Evolutionary conservation across 30 jellyfish, hydroid and myxozoan genomes (phyloP).

Genomic region (Hydractinia symbiolongicarpus): DNA sequence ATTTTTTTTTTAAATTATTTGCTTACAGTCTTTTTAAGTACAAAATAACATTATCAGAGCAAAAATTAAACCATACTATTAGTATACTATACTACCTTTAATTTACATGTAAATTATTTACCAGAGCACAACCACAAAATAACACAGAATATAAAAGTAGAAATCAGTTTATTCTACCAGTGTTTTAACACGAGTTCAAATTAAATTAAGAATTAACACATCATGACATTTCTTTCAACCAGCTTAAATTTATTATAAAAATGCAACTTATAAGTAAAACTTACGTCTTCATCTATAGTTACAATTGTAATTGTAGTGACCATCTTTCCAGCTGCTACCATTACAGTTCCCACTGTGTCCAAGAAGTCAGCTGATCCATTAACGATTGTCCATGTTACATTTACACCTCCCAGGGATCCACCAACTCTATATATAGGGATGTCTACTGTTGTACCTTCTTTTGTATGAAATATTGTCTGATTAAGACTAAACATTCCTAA

Average conservation of each 20-base stretch:
- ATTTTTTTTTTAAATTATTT: too few relatives aligned
- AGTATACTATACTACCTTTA: too few relatives aligned
- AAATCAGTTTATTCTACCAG: too few relatives aligned
- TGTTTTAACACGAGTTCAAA: too few relatives aligned
- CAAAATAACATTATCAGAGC: too few relatives aligned
- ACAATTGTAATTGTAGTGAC: slow-evolving; percentile 23
- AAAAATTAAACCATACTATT: too few relatives aligned
- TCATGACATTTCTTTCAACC: background rate
- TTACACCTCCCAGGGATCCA: slow-evolving; percentile 62
- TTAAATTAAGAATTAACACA: too few relatives aligned
- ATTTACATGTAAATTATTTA: too few relatives aligned
- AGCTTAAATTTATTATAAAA: background rate
- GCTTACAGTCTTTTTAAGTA: too few relatives aligned
- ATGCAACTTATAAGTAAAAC: background rate
- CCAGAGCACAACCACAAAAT: too few relatives aligned
- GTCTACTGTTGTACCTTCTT: slow-evolving; percentile 25
- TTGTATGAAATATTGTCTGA: background rate
- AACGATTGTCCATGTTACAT: slow-evolving; percentile 54
- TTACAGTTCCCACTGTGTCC: slow-evolving; percentile 34
- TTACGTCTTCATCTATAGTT: slow-evolving; percentile 52
- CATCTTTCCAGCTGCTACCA: slow-evolving; percentile 32
- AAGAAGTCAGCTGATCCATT: slow-evolving; percentile 51
- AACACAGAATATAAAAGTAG: too few relatives aligned
- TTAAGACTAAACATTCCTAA: slow-evolving; percentile 47
- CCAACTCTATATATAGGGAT: slow-evolving; percentile 33